Base-by-base conservation (phyloP, 2,797 vertebrate species). In the Centropyge bicolor region DNA sequence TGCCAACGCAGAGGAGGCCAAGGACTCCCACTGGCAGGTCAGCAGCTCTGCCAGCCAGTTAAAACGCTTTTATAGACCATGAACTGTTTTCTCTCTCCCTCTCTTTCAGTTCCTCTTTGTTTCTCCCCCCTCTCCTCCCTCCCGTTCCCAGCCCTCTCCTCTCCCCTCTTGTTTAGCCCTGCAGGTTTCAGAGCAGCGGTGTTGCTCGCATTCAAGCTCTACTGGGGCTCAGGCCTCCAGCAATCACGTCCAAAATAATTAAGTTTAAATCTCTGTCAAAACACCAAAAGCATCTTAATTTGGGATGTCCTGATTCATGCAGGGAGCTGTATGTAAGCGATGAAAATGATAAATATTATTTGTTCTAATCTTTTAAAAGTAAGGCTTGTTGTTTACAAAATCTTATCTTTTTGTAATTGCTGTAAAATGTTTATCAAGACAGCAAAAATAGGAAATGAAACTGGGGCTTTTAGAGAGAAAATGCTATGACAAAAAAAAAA, bases 1-100 rank as follows among this genome's bases (percentile, higher is more conserved):
- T 88, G 91, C 94, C 88, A 96, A 92, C 20, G 81, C 93, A 68
- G 96, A 97, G 86, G 96, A 97, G 67, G 86, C 91, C 57, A 96
- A 96, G 85, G 96, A 97, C 85, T 95, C 93, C 81, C 84, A 94
- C 90, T 98, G 98, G 97, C 97, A 98, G 96, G 98, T 99, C 89
- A 90, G 96, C 94, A 84, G 85, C 82, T 85, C 84, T 88, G 87
- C 88, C 87, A 91, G 87, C 76, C 86, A 82, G 82, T 89, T 84
- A 86, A 92, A 89, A 88, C 75, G 75, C 87, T 86, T 92, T 90
- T 81, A 90, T 80, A 80, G 80, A 84, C 86, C 83, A 73, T 90
- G 83, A 89, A 88, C 41, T 80, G 66, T 68, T 86, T 74, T 72
- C 49, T 85, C 55, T 63, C 4, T 73, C 52, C 16, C 35, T 78